Evolutionary conservation across 1,140 invertebrate species (phyloP), one percentile per base, ranked within the genome.

Genomic region (Musca vetustissima): DNA sequence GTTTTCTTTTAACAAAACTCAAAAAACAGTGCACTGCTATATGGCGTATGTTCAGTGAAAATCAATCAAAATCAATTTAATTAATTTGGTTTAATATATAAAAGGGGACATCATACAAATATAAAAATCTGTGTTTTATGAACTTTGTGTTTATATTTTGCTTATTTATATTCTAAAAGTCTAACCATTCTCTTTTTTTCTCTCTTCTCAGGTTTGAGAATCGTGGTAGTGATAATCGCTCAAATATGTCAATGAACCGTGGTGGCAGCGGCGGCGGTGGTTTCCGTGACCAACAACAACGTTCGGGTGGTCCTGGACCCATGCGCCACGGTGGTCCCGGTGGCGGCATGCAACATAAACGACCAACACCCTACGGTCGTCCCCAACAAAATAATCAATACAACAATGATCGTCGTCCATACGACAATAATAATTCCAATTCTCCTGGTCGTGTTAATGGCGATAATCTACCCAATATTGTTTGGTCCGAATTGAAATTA

Each of bases 401-500:
- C 17, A 36, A 36, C 22, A 65, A 69, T 66, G 55, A 64, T 36
- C 67, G 67, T 28, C 36, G 53, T 49, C 50, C 52, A 19, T 21
- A 67, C 22, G 52, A 52, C n/a, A n/a, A n/a, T 24, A 43, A 61
- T 21, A 8, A 14, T 0, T n/a, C 55, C 24, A 61, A 61, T 15
- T 28, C 17, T 43, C 57, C 15, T 25, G 32, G 32, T 2, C 32
- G 21, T 24, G 13, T 17, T 36, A 61, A 61, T 36, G 90, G 93
- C 14, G 90, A 90, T 14, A 88, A 87, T 72, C 83, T 95, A n/a
- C 84, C 92, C 6, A 94, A 93, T 78, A 91, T 93, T 15, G 85
- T 90, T 69, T 96, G 93, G 93, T 76, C 79, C 0, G 78, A 80
- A 36, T 89, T 85, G 61, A 86, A 90, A 69, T 83, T 97, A 6